A percentile compares a stretch with the other conserved stretches of the same genome.
phyloP scores from a whole-genome alignment of 1,140 invertebrate species.

The Cydia splendana region DNA sequence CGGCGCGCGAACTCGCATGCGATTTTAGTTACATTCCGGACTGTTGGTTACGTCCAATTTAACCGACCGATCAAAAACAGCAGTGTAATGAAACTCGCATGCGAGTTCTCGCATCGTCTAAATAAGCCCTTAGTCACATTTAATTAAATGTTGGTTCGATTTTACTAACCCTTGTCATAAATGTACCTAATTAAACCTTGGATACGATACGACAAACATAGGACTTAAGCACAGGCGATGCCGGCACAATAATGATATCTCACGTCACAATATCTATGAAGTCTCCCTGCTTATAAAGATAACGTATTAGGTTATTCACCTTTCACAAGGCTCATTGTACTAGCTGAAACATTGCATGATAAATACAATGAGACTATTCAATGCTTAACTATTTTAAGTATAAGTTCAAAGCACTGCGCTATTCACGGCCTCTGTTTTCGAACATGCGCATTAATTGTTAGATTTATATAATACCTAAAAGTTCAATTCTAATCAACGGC shows the following conservation, averaged over 20 bases:
- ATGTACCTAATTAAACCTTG: background rate
- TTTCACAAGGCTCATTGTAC: constrained; percentile 45
- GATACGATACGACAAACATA: constrained; percentile 42
- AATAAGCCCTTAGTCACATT: too few species aligned
- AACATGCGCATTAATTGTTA: constrained; percentile 34
- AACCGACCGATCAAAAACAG: too few species aligned
- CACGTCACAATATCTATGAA: constrained; percentile 52
- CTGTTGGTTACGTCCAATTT: too few species aligned
- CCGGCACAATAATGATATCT: constrained; percentile 66
- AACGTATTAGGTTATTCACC: constrained; percentile 62
- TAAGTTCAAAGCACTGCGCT: constrained; percentile 53
- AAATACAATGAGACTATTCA: constrained; percentile 57
- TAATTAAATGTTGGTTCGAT: background rate
- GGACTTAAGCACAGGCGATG: constrained; percentile 41
- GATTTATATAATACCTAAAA: too few species aligned
- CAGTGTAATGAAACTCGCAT: too few species aligned
- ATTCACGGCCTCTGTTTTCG: constrained; percentile 53
- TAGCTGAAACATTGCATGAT: constrained; percentile 56
- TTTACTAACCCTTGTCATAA: background rate
- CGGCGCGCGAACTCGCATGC: too few species aligned
- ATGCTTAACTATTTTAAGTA: constrained; percentile 50
- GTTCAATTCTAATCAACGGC: too few species aligned
- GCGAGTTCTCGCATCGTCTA: too few species aligned
- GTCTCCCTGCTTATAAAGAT: constrained; percentile 60
- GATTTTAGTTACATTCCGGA: too few species aligned